Conservation (phyloP, 2,797 vertebrate genomes). For the Tiaroga cobitis region DNA sequence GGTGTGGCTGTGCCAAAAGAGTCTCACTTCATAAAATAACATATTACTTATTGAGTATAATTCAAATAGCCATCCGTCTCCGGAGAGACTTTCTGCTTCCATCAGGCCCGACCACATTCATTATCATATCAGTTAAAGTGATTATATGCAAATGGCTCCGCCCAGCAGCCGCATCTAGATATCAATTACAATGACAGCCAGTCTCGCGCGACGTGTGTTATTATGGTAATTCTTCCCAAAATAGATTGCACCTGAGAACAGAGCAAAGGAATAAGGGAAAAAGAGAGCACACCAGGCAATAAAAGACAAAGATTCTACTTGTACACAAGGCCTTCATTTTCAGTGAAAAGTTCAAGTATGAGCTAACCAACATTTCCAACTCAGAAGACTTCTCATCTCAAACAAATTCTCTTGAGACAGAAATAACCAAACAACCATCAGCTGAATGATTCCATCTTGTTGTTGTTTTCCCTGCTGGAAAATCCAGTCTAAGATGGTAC, state of each 20-base stretch:
- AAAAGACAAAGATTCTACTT: constrained; percentile 24
- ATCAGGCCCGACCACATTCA: constrained; percentile 78
- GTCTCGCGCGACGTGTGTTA: constrained; percentile 70
- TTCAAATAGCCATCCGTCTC: constrained; percentile 79
- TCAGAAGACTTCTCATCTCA: neutral
- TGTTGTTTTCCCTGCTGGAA: neutral
- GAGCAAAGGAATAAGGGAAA: constrained; percentile 54
- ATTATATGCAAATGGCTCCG: constrained; percentile 83
- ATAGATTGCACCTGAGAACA: constrained; percentile 73
- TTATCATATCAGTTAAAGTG: constrained; percentile 82
- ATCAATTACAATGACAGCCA: constrained; percentile 78
- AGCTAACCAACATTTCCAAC: constrained; percentile 20
- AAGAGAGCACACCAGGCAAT: constrained; percentile 34
- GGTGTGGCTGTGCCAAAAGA: constrained; percentile 64
- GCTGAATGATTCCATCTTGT: neutral
- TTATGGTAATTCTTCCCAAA: constrained; percentile 71
- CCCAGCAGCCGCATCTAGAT: constrained; percentile 74
- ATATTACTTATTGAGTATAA: constrained; percentile 80
- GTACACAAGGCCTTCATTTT: neutral
- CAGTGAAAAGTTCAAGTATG: constrained; percentile 10
- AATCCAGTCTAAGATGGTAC: neutral
- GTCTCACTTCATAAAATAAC: constrained; percentile 65
- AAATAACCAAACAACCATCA: constrained; percentile 27
- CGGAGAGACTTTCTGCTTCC: constrained; percentile 74
- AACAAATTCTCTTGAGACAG: neutral